Percentiles rank a stretch among this genome's conserved stretches.
phyloP scores from a whole-genome alignment of 2,888 invertebrate genomes.

The Cancer borealis region DNA sequence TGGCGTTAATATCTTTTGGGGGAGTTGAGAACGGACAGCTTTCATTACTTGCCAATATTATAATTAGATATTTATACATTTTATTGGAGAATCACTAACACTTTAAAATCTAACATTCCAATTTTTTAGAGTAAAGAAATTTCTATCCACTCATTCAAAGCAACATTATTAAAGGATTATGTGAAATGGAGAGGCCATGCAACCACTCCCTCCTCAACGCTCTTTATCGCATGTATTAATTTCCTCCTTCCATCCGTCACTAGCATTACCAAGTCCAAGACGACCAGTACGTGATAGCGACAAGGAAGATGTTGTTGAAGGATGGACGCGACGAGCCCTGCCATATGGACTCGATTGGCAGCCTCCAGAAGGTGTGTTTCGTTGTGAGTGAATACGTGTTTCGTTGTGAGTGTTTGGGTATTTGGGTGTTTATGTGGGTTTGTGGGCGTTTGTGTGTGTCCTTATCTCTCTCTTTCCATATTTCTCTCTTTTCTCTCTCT shows the following conservation, averaged over 20 bases:
- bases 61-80: neutral
- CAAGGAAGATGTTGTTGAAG: neutral
- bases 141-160: neutral
- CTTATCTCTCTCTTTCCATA: neutral
- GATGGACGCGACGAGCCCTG: neutral
- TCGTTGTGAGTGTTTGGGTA: neutral
- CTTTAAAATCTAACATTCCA: too few relatives aligned
- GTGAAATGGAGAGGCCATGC: neutral
- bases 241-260: conserved; percentile 34
- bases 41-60: neutral
- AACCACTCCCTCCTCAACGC: neutral
- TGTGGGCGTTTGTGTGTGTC: neutral
- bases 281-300: neutral
- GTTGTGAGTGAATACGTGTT: neutral
- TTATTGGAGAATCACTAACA: neutral
- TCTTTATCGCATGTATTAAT: conserved; percentile 10
- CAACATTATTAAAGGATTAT: neutral
- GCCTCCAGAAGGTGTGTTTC: conserved; percentile 9
- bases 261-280: conserved; percentile 23
- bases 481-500: neutral
- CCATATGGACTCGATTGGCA: neutral
- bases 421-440: neutral
- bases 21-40: neutral
- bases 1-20: neutral
- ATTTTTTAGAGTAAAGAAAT: neutral